Base-by-base conservation (phyloP, 2,113 vertebrate species). In the Echinops telfairi region DNA sequence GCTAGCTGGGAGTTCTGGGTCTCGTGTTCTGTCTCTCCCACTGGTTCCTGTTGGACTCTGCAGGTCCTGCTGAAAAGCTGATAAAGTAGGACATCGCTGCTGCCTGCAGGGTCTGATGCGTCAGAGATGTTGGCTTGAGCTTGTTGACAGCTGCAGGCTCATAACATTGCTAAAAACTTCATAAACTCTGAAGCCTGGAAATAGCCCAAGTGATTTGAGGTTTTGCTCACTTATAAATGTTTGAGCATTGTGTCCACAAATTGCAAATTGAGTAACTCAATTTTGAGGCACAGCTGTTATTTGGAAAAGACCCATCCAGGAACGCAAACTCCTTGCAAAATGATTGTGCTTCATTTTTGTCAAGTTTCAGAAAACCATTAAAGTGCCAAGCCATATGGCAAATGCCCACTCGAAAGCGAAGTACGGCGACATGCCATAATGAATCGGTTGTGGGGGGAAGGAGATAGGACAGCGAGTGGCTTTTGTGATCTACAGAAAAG, bases 171-270 rank as follows among this genome's bases (percentile, higher is more conserved):
- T 92, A 71, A 95, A 96, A 95, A 95, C 95, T 97, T 95, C 86
- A 82, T 88, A 93, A 88, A 86, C 86, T 95, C 95, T 75, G 89
- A 86, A 38, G 71, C 83, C 88, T 97, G 97, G 93, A 97, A 97
- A 94, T 86, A 94, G 92, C 90, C 96, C 95, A 94, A 97, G 94
- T 86, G 85, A 93, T 95, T 94, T 83, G 93, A 94, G 92, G 92
- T 93, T 97, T 93, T 94, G 88, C 90, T 96, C 96, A 95, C 95
- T 97, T 96, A 92, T 95, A 96, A 96, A 96, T 94, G 96, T 96
- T 91, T 94, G 88, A 93, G 83, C 86, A 78, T 97, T 95, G 83
- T 95, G 95, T 96, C 97, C 95, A 94, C 96, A 96, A 95, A 96
- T 97, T 96, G 95, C 93, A 95, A 95, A 96, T 93, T 92, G 92